Evolutionary conservation across 2,888 invertebrate species (phyloP).

Genomic region (Leucozona laternaria): DNA sequence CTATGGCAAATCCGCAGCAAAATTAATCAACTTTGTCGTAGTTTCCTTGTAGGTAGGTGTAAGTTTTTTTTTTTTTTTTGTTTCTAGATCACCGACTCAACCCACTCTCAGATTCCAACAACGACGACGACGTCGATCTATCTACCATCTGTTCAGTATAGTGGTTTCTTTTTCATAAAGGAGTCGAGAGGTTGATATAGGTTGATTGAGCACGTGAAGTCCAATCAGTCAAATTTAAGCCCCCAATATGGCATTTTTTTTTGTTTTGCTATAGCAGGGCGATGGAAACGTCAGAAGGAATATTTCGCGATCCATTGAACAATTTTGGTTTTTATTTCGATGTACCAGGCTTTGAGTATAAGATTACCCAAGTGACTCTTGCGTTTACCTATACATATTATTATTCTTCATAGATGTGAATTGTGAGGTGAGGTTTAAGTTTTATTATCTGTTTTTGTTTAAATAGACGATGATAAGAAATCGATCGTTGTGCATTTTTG

Average conservation of each 20-base stretch:
- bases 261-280: constrained; percentile 20
- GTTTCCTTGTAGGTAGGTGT: constrained; percentile 9
- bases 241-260: constrained; percentile 13
- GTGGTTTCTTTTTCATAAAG: constrained; percentile 14
- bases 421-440: constrained; percentile 5
- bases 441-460: background rate
- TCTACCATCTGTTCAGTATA: constrained; percentile 50
- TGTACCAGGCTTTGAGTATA: constrained; percentile 6
- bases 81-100: constrained; percentile 31
- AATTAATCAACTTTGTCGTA: background rate
- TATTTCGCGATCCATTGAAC: constrained; percentile 58
- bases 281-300: constrained; percentile 51
- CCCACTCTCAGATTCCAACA: constrained; percentile 38
- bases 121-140: background rate
- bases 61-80: background rate
- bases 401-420: constrained; percentile 28
- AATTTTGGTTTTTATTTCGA: constrained; percentile 64
- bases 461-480: constrained; percentile 11
- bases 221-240: constrained; percentile 53
- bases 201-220: constrained; percentile 53
- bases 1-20: constrained; percentile 3
- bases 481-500: background rate
- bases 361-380: constrained; percentile 22
- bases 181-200: constrained; percentile 28
- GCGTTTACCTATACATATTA: background rate